These are phyloP conservation scores for Tipula vernalis DNA, from an alignment of 2,888 invertebrate genomes.

Conservation along the genomic window DNA sequence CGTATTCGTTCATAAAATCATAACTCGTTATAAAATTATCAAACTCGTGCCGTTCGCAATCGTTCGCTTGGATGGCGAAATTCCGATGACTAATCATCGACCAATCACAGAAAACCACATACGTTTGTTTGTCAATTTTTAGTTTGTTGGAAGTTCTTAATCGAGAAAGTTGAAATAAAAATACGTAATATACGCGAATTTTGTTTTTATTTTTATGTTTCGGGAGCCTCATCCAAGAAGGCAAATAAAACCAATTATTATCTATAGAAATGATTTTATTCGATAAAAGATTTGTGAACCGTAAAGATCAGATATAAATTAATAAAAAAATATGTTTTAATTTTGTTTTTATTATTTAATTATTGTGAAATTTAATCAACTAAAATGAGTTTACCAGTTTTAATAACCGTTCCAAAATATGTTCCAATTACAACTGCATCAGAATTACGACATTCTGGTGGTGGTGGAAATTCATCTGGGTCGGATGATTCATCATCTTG, in stretches of 20 bases:
- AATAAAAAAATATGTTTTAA: neutral
- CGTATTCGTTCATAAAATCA: too few relatives aligned
- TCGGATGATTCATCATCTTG: conserved; percentile 16
- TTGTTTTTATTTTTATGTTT: neutral
- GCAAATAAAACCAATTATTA: neutral
- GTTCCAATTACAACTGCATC: conserved; percentile 26
- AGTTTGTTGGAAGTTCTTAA: neutral
- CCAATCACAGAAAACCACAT: conserved; percentile 8
- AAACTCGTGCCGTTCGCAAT: neutral
- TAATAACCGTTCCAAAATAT: conserved; percentile 30
- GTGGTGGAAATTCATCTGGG: conserved; percentile 24
- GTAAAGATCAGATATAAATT: neutral
- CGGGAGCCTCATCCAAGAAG: neutral
- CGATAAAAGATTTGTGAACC: neutral
- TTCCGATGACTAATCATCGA: neutral
- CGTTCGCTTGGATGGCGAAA: neutral
- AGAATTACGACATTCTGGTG: conserved; percentile 15
- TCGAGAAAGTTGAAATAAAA: neutral
- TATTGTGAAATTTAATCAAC: neutral
- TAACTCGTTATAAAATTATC: neutral
- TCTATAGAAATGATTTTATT: conserved; percentile 1
- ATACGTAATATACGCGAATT: neutral
- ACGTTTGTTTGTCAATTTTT: neutral
- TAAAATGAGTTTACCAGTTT: conserved; percentile 22
- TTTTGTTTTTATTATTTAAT: neutral